phyloP scores from a whole-genome alignment of 1,140 invertebrate species.

The Drusus annulatus region DNA sequence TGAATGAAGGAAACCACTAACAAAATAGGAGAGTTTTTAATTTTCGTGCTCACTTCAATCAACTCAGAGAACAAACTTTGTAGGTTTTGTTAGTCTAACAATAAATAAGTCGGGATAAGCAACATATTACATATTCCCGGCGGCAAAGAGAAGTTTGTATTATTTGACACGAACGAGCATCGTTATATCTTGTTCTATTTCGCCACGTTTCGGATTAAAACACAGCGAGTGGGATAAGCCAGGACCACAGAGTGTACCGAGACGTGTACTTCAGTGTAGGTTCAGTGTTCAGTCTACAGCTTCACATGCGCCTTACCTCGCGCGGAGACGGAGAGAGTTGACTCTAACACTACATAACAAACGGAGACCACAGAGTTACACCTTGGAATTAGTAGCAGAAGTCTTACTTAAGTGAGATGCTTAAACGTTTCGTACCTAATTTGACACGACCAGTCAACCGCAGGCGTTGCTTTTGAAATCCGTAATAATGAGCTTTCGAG shows the following conservation, averaged over 20 bases:
- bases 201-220: conserved; percentile 11
- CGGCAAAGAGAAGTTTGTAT: background rate
- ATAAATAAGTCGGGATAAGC: background rate
- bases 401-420: conserved; percentile 6
- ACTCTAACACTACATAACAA: background rate
- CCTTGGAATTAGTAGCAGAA: conserved; percentile 14
- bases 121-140: background rate
- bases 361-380: conserved; percentile 1
- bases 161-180: conserved; percentile 1
- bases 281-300: background rate
- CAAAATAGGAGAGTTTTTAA: too few relatives aligned
- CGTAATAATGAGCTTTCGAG: too few relatives aligned
- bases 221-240: conserved; percentile 14
- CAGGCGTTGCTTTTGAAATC: background rate
- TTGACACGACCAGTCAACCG: conserved; percentile 14
- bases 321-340: background rate
- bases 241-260: background rate
- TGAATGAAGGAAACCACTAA: too few relatives aligned
- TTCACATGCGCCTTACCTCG: too few relatives aligned
- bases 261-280: background rate
- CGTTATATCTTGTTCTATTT: background rate
- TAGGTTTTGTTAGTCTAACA: background rate
- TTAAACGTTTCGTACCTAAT: background rate
- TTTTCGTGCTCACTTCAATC: too few relatives aligned
- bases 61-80: too few relatives aligned